Percentiles rank a stretch among this genome's conserved stretches.
phyloP scores from a whole-genome alignment of 2,797 vertebrate genomes.

The Silurus aristotelis region DNA sequence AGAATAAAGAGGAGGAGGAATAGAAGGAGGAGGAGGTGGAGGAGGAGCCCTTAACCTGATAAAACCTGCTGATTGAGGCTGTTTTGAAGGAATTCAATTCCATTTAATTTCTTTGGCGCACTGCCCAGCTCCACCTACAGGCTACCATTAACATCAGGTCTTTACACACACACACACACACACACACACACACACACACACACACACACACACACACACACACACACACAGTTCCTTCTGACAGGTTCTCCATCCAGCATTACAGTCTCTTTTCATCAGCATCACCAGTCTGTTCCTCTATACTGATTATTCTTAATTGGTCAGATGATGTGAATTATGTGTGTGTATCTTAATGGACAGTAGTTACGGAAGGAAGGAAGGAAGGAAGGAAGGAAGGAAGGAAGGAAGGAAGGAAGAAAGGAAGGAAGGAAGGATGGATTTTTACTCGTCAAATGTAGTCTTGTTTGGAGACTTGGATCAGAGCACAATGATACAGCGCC shows the following conservation, averaged over 20 bases:
- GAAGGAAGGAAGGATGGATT: too few species aligned
- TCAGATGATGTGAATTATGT: not conserved
- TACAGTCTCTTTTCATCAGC: slow-evolving; percentile 50
- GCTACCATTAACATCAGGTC: slow-evolving; percentile 87
- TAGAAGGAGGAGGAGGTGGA: slow-evolving; percentile 12
- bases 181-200: slow-evolving; percentile 54
- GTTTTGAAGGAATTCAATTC: slow-evolving; percentile 98
- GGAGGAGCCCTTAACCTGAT: slow-evolving; percentile 87
- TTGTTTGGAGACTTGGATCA: too few species aligned
- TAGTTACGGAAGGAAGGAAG: too few species aligned
- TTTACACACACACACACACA: slow-evolving; percentile 68
- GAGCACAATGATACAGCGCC: too few species aligned
- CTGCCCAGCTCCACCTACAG: slow-evolving; percentile 78
- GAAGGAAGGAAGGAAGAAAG: too few species aligned
- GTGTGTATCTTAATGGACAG: not conserved
- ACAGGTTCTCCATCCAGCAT: slow-evolving; percentile 11
- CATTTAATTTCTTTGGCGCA: slow-evolving; percentile 94
- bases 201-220: slow-evolving; percentile 31
- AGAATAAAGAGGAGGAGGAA: slow-evolving; percentile 1
- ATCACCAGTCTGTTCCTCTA: slow-evolving; percentile 32
- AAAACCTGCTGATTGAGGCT: slow-evolving; percentile 99
- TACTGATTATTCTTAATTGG: not conserved
- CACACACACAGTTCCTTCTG: not conserved
- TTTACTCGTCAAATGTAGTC: too few species aligned
- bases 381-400: too few species aligned